Evolutionary conservation across 2,888 invertebrate genomes (phyloP).

Genomic region (Synergus itoensis): DNA sequence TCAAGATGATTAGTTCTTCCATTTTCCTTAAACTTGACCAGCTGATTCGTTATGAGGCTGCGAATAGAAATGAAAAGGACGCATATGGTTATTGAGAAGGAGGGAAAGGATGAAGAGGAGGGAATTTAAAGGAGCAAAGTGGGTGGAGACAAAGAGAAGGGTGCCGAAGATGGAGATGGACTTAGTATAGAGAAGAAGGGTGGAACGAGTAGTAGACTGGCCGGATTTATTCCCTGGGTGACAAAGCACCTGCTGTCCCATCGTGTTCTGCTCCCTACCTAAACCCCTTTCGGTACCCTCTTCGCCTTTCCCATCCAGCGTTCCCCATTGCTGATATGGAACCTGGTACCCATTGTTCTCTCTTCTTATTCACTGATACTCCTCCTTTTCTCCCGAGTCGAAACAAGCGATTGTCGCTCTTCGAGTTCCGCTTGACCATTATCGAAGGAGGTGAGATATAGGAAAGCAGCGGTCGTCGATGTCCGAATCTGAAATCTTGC

Average conservation of each 20-base stretch:
- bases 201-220: slow-evolving; percentile 63
- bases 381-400: slow-evolving; percentile 29
- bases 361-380: slow-evolving; percentile 37
- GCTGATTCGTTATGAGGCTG: not conserved
- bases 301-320: slow-evolving; percentile 58
- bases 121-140: slow-evolving; percentile 49
- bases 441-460: slow-evolving; percentile 41
- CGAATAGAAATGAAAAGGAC: not conserved
- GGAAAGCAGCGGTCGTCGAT: slow-evolving; percentile 28
- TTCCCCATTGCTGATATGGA: slow-evolving; percentile 67
- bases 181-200: slow-evolving; percentile 60
- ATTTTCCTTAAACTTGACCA: not conserved
- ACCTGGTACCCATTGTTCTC: slow-evolving; percentile 69
- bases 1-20: too few species aligned
- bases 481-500: slow-evolving; percentile 19
- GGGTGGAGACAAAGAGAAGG: slow-evolving; percentile 44
- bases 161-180: slow-evolving; percentile 57
- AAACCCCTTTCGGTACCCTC: slow-evolving; percentile 57
- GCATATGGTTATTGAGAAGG: slow-evolving; percentile 50
- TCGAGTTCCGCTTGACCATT: slow-evolving; percentile 37
- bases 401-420: slow-evolving; percentile 42
- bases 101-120: slow-evolving; percentile 57
- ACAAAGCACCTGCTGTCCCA: slow-evolving; percentile 77
- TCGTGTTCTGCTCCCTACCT: slow-evolving; percentile 63
- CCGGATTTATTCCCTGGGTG: slow-evolving; percentile 75